phyloP scores from a whole-genome alignment of 2,113 vertebrate species.

The Pseudorhombus dupliciocellatus region DNA sequence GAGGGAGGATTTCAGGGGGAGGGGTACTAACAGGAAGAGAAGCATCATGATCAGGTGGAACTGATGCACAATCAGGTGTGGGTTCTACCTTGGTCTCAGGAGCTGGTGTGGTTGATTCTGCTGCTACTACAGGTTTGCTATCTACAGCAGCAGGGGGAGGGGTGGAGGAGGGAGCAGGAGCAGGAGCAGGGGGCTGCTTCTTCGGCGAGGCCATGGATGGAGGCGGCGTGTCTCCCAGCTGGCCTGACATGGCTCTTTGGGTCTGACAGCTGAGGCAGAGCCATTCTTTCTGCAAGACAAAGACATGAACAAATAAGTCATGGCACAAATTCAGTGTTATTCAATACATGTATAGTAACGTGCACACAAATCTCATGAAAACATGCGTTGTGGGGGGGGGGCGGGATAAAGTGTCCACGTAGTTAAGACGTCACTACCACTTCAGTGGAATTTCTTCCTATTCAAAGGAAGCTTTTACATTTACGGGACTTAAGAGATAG shows the following conservation, averaged over 20 bases:
- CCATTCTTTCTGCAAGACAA: slow-evolving; percentile 92
- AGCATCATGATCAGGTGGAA: slow-evolving; percentile 46
- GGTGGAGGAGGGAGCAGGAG: slow-evolving; percentile 53
- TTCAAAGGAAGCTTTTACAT: slow-evolving; percentile 68
- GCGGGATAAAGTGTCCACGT: neutral
- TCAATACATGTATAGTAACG: neutral
- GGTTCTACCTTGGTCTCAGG: slow-evolving; percentile 75
- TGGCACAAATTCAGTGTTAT: too few relatives aligned
- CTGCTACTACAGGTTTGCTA: slow-evolving; percentile 75
- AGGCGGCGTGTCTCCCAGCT: slow-evolving; percentile 85
- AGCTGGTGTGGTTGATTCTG: slow-evolving; percentile 58
- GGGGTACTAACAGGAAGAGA: slow-evolving; percentile 46
- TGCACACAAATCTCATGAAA: neutral
- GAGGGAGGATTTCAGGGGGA: slow-evolving; percentile 68
- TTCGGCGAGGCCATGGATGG: slow-evolving; percentile 75
- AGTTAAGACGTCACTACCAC: slow-evolving; percentile 26
- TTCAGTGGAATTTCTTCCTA: slow-evolving; percentile 48
- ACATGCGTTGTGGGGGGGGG: neutral
- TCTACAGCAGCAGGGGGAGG: slow-evolving; percentile 69
- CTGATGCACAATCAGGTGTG: slow-evolving; percentile 36
- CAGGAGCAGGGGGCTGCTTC: slow-evolving; percentile 72
- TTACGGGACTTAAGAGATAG: slow-evolving; percentile 52
- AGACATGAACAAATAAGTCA: neutral
- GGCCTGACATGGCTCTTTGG: slow-evolving; percentile 91
- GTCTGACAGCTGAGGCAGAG: slow-evolving; percentile 98